Evolutionary conservation across 2,113 vertebrate genomes (phyloP).

Genomic region (Saguinus imperator): DNA sequence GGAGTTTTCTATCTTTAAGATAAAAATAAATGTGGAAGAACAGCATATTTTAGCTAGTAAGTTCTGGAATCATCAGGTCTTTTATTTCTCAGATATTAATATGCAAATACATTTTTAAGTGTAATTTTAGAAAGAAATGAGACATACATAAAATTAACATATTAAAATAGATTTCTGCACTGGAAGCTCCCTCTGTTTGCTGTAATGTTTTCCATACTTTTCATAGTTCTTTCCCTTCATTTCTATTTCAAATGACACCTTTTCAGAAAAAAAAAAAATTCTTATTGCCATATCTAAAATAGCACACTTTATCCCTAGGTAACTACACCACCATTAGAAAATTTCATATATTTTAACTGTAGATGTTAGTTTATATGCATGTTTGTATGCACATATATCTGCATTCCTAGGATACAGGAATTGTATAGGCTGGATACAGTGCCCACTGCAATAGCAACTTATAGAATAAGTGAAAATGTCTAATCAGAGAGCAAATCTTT

Average conservation of each 20-base stretch:
- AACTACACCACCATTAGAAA: background rate
- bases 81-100: background rate
- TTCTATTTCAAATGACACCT: background rate
- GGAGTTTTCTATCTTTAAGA: background rate
- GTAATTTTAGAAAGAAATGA: constrained; percentile 8
- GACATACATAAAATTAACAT: background rate
- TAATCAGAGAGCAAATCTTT: background rate
- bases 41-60: background rate
- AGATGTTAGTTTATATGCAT: background rate
- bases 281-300: background rate
- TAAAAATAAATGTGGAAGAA: background rate
- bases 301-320: background rate
- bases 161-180: background rate
- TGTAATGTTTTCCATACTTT: background rate
- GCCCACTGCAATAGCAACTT: background rate
- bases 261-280: background rate
- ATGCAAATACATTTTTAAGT: background rate
- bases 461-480: background rate
- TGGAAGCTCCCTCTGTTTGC: background rate
- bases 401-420: background rate
- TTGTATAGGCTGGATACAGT: background rate
- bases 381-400: background rate
- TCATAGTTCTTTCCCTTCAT: background rate
- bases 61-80: background rate
- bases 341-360: background rate